Percentiles rank a stretch among this genome's conserved stretches.
These are phyloP conservation scores for Cyclina sinensis DNA, from an alignment of 1,140 invertebrate genomes.

Conservation along the genomic window DNA sequence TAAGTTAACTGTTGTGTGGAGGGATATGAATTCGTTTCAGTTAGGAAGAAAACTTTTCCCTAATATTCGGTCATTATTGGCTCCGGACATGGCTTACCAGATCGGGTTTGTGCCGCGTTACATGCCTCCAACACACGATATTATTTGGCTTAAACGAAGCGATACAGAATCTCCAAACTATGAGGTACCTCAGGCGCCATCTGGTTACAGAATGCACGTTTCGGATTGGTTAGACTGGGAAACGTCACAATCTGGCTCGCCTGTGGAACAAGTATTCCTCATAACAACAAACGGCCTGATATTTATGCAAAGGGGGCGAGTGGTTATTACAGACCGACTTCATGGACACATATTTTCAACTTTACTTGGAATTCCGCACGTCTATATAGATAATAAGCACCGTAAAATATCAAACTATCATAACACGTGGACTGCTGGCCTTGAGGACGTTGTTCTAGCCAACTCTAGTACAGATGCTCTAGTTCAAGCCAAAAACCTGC, in stretches of 20 bases:
- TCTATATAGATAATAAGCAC: not conserved
- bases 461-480: slow-evolving; percentile 6
- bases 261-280: too few species aligned
- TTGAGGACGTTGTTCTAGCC: not conserved
- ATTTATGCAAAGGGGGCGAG: not conserved
- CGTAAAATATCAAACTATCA: slow-evolving; percentile 13
- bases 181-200: not conserved
- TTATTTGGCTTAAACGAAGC: not conserved
- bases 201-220: not conserved
- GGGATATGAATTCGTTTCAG: too few species aligned
- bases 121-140: slow-evolving; percentile 2
- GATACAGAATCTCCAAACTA: not conserved
- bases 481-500: not conserved
- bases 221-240: not conserved
- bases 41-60: not conserved
- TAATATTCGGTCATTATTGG: not conserved
- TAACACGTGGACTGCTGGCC: not conserved
- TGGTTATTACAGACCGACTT: slow-evolving; percentile 4
- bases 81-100: not conserved
- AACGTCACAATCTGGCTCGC: not conserved
- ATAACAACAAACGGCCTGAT: not conserved
- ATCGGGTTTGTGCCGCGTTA: not conserved
- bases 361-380: not conserved
- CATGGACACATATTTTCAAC: slow-evolving; percentile 1
- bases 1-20: not conserved